These are phyloP conservation scores for Coboldia fuscipes DNA, from an alignment of 1,140 invertebrate genomes.

Conservation along the genomic window DNA sequence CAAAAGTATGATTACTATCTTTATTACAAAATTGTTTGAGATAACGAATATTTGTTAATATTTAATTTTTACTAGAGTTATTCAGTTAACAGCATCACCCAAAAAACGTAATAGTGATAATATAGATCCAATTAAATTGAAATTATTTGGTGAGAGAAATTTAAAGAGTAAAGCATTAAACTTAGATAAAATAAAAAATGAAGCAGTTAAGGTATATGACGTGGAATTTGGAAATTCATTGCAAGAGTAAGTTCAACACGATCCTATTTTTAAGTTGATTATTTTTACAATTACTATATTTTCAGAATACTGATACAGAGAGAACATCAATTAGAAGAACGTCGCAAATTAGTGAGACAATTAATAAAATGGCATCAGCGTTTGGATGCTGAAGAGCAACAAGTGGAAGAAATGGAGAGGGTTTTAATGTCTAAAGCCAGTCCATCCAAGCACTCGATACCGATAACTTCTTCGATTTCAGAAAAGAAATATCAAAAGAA, in stretches of 20 bases:
- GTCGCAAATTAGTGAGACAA: conserved; percentile 7
- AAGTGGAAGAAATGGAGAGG: conserved; percentile 7
- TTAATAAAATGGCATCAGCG: conserved; percentile 9
- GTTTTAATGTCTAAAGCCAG: conserved; percentile 5
- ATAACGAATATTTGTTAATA: too few relatives aligned
- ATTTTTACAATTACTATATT: background rate
- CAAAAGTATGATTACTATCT: too few relatives aligned
- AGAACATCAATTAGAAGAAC: conserved; percentile 6
- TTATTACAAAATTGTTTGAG: too few relatives aligned
- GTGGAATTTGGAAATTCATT: too few relatives aligned
- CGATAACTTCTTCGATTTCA: background rate
- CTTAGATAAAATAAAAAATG: too few relatives aligned
- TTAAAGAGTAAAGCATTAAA: too few relatives aligned
- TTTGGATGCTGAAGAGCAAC: conserved; percentile 8
- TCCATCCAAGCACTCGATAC: background rate
- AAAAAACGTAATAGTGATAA: too few relatives aligned
- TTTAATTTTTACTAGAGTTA: too few relatives aligned
- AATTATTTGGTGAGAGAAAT: too few relatives aligned
- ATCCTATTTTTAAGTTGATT: background rate
- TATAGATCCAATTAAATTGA: too few relatives aligned
- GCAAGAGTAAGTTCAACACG: background rate
- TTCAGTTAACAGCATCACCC: too few relatives aligned
- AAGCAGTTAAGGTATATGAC: too few relatives aligned
- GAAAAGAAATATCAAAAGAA: conserved; percentile 5
- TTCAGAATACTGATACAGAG: conserved; percentile 6